These are phyloP conservation scores for Colostygia pectinataria DNA, from an alignment of 2,888 invertebrate genomes.

Conservation along the genomic window DNA sequence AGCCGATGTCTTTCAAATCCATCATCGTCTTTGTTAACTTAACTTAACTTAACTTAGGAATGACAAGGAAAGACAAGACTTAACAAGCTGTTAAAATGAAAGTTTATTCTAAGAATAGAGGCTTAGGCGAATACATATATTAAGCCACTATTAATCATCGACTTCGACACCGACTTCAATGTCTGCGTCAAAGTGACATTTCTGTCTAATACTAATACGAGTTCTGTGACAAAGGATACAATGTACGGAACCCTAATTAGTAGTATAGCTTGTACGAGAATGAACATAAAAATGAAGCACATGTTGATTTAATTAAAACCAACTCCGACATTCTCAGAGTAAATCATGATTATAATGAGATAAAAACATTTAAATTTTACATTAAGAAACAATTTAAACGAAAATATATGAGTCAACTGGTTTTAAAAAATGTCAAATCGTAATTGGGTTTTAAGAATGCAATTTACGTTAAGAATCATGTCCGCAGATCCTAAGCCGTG, in stretches of 20 bases:
- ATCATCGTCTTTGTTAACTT: no score
- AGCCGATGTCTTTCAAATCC: no score
- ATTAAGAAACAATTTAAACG: slow-evolving; percentile 2
- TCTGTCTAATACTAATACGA: no score
- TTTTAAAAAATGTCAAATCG: slow-evolving; percentile 17
- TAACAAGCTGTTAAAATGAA: no score
- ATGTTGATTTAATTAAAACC: slow-evolving; percentile 26
- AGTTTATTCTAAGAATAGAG: no score
- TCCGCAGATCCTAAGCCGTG: slow-evolving; percentile 22
- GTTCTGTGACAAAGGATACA: no score
- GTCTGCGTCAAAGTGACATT: no score
- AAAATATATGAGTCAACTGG: slow-evolving; percentile 9
- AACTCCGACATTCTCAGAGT: slow-evolving; percentile 20
- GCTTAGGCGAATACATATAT: no score
- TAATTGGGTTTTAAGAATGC: slow-evolving; percentile 15
- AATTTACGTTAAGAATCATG: slow-evolving; percentile 8
- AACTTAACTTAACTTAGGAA: no score
- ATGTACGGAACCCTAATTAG: slow-evolving; percentile 20
- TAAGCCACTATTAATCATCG: no score
- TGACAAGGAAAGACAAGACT: no score
- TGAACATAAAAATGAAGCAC: slow-evolving; percentile 27
- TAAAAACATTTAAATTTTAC: slow-evolving; percentile 19
- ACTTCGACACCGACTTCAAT: no score
- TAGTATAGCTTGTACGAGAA: slow-evolving; percentile 18
- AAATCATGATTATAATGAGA: slow-evolving; percentile 24